Base-by-base conservation (phyloP, 30 jellyfish, hydroid and myxozoan species). In the Mastigias papua region DNA sequence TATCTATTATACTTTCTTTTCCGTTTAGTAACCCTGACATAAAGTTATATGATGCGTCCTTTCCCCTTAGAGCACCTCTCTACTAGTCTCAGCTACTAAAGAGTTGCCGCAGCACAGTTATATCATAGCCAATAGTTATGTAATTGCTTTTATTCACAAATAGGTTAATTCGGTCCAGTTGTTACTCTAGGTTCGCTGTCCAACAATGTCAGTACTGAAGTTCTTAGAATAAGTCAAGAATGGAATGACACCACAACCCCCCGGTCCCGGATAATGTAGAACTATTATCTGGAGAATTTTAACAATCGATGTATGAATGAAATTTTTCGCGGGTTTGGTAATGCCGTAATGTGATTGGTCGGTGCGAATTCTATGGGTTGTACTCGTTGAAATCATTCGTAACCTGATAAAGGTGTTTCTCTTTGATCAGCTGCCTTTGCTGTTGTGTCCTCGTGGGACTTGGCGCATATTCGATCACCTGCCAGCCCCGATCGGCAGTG, bases 401-500 rank as follows among this genome's bases (percentile, higher is more conserved):
- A 34, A 34, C 49, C 75, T 37, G 60, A 25, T 34, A 0, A 25
- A 63, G 81, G 69, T 58, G 23, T 80, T 64, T 70, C 87, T 51
- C 73, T 80, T 80, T 80, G 90, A 80, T 80, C 90, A 80, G 90
- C 90, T 80, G 90, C 82, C 82, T n/a, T 69, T 80, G 90, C 90
- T 64, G 90, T 79, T 57, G 78, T 80, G 90, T 64, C 68, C 90
- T 80, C 90, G 90, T 80, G 90, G 90, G 90, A 25, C 62, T 4
- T 16, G 20, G 66, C 17, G 51, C 85, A 20, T n/a, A 31, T 78
- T 29, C 60, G 16, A 6, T 32, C 75, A 58, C 34, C 87, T 76
- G 76, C 87, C 37, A 29, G 34, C 23, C 34, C 78, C 64, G 61
- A 63, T 78, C 79, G 89, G 42, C 79, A 58, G 66, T 75, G 58